phyloP scores from a whole-genome alignment of 1,140 invertebrate genomes.

The Fopius arisanus region DNA sequence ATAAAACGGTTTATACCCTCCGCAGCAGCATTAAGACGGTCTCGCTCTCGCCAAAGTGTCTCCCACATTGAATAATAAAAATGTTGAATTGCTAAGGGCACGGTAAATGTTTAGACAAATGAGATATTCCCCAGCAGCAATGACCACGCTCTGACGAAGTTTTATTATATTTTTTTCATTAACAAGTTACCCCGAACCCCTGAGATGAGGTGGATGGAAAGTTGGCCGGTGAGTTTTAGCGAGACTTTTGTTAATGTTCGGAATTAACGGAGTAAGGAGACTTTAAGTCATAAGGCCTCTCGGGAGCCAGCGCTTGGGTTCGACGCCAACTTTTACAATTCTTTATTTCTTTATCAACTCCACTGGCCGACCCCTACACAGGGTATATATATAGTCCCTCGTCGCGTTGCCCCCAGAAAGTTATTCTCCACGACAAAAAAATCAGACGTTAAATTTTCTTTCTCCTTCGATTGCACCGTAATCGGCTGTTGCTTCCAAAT shows the following conservation, averaged over 20 bases:
- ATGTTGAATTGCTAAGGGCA: constrained; percentile 4
- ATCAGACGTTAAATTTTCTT: neutral
- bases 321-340: constrained; percentile 63
- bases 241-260: constrained; percentile 65
- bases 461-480: no score
- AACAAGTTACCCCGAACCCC: constrained; percentile 55
- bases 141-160: neutral
- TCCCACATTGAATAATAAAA: constrained; percentile 17
- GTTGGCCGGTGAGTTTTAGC: constrained; percentile 61
- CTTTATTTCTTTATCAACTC: constrained; percentile 66
- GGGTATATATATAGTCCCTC: constrained; percentile 12
- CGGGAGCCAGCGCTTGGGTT: constrained; percentile 49
- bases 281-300: constrained; percentile 64
- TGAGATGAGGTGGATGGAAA: constrained; percentile 46
- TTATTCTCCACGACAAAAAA: neutral
- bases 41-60: neutral
- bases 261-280: constrained; percentile 65
- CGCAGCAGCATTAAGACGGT: constrained; percentile 44
- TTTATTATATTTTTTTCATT: constrained; percentile 59
- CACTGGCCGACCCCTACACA: constrained; percentile 40
- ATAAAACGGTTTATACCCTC: constrained; percentile 50
- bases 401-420: neutral
- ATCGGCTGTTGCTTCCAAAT: no score
- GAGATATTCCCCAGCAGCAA: neutral
- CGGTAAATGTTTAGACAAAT: constrained; percentile 14